Conservation (phyloP, 2,797 vertebrate species). For the Microhierax caerulescens region DNA sequence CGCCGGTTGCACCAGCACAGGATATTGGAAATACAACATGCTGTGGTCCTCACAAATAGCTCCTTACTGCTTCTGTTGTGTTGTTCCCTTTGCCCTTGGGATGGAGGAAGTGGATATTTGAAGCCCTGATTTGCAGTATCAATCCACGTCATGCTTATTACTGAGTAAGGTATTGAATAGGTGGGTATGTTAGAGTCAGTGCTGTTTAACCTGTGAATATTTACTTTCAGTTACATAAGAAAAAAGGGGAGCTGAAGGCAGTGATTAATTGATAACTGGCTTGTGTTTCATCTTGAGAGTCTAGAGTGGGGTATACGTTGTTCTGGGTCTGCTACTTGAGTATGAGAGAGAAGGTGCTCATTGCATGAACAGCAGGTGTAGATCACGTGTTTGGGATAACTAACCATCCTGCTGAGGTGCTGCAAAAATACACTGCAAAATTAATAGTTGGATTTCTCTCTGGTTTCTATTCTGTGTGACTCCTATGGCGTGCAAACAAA, state of each 20-base stretch:
- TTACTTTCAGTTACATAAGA: rapidly evolving
- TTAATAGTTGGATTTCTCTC: neutral
- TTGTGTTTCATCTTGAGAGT: neutral
- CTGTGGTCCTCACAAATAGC: neutral
- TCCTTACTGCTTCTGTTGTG: neutral
- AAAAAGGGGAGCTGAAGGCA: neutral
- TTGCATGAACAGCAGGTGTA: neutral
- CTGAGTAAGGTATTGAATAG: neutral
- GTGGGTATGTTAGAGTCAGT: neutral
- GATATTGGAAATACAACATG: neutral
- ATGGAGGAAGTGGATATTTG: neutral
- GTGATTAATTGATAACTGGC: neutral
- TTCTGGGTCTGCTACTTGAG: neutral
- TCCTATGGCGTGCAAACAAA: rapidly evolving
- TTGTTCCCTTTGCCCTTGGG: neutral
- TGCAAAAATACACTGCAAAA: neutral
- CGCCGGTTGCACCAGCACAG: rapidly evolving
- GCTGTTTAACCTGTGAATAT: neutral
- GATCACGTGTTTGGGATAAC: neutral
- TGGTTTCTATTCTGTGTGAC: neutral
- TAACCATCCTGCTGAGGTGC: neutral
- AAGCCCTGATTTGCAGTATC: neutral
- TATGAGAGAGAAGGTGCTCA: neutral
- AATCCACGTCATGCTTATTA: neutral
- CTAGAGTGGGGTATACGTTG: rapidly evolving